These are phyloP conservation scores for Lepisosteus oculatus DNA, from an alignment of 2,113 vertebrate species.

Conservation along the genomic window DNA sequence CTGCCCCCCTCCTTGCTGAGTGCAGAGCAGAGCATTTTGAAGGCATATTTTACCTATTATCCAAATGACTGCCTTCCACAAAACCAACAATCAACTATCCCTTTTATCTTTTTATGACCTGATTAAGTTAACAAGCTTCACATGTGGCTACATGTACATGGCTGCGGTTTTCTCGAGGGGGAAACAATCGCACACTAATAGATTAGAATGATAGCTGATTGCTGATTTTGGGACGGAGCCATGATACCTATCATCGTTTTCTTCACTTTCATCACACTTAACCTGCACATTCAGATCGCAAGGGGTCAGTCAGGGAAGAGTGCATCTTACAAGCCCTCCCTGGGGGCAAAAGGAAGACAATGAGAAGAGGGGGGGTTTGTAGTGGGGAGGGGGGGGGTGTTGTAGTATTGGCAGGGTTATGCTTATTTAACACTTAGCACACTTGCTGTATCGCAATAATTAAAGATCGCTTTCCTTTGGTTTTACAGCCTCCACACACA, in stretches of 20 bases:
- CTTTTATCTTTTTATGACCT: conserved; percentile 74
- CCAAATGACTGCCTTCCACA: conserved; percentile 74
- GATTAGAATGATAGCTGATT: conserved; percentile 35
- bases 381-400: conserved; percentile 2
- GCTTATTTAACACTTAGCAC: conserved; percentile 30
- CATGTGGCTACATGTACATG: conserved; percentile 47
- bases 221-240: conserved; percentile 27
- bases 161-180: conserved; percentile 30
- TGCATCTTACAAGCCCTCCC: not conserved
- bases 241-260: not conserved
- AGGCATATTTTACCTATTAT: conserved; percentile 72
- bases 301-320: too few relatives aligned
- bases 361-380: not conserved
- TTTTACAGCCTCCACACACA: conserved; percentile 26
- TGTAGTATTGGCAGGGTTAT: conserved; percentile 5
- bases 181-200: conserved; percentile 36
- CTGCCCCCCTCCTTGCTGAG: conserved; percentile 21
- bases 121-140: conserved; percentile 75
- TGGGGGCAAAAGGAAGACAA: conserved; percentile 24
- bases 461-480: conserved; percentile 22
- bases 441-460: conserved; percentile 20
- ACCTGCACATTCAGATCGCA: too few relatives aligned
- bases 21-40: conserved; percentile 42
- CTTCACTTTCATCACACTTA: conserved; percentile 9
- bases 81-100: conserved; percentile 65